A percentile compares a stretch with the other conserved stretches of the same genome.
Evolutionary conservation across 2,797 vertebrate species (phyloP).

Genomic region (Sphenopsis melanotis): DNA sequence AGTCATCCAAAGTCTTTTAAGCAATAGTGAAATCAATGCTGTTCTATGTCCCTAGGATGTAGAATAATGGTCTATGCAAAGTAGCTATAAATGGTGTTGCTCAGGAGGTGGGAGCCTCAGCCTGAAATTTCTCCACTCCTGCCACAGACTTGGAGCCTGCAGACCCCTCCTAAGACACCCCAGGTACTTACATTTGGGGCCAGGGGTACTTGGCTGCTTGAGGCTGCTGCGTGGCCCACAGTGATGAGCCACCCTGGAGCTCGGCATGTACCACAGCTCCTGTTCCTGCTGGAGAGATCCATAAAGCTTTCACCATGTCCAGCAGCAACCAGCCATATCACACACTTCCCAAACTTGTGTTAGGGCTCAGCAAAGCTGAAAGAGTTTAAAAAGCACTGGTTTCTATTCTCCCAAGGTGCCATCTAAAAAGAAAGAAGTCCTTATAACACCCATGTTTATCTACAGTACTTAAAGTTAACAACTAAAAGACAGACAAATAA

Average conservation of each 20-base stretch:
- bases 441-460: background rate
- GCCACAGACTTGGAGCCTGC: background rate
- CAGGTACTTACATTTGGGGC: rapidly evolving
- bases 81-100: background rate
- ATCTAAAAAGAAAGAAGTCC: background rate
- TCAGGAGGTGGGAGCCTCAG: background rate
- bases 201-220: background rate
- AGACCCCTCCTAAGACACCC: background rate
- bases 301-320: background rate
- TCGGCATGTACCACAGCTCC: rapidly evolving
- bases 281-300: background rate
- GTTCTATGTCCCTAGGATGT: background rate
- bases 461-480: background rate
- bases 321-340: rapidly evolving
- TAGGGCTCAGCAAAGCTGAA: background rate
- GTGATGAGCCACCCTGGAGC: background rate
- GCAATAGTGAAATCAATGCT: background rate
- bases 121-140: background rate
- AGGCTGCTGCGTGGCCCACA: background rate
- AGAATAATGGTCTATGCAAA: background rate
- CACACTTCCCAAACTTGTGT: background rate
- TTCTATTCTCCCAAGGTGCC: background rate
- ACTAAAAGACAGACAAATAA: background rate
- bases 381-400: background rate
- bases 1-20: background rate